These are phyloP conservation scores for Teleogryllus oceanicus DNA, from an alignment of 2,888 invertebrate species.

Conservation along the genomic window DNA sequence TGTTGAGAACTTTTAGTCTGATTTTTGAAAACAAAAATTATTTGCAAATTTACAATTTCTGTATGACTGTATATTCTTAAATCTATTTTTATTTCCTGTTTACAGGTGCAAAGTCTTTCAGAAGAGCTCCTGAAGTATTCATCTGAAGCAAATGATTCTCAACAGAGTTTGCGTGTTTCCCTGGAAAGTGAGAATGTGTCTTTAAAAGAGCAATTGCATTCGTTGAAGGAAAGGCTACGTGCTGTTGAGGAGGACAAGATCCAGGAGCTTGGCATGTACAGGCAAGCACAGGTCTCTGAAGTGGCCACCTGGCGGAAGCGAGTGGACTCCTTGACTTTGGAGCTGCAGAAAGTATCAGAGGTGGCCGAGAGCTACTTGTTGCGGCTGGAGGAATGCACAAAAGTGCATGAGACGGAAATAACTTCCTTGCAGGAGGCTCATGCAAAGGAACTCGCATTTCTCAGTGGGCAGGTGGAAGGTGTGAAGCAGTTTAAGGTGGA, in stretches of 20 bases:
- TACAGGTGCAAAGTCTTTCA: neutral
- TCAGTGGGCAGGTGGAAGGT: constrained; percentile 42
- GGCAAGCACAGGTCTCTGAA: neutral
- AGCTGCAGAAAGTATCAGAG: constrained; percentile 18
- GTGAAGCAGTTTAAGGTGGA: neutral
- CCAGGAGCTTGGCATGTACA: constrained; percentile 37
- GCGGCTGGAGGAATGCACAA: constrained; percentile 41
- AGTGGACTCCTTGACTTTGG: constrained; percentile 24
- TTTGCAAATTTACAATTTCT: no score
- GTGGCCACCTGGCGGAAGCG: neutral
- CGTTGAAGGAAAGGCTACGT: constrained; percentile 37
- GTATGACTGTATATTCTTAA: no score
- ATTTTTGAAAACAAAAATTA: no score
- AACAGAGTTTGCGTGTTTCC: neutral
- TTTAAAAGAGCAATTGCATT: constrained; percentile 22
- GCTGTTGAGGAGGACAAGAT: constrained; percentile 42
- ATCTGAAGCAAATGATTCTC: neutral
- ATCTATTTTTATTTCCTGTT: neutral
- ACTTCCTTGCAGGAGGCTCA: neutral
- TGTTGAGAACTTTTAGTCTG: no score
- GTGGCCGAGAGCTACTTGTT: constrained; percentile 40
- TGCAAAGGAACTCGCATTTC: constrained; percentile 38
- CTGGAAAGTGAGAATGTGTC: constrained; percentile 3
- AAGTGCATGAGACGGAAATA: constrained; percentile 41
- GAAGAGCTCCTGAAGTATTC: neutral